phyloP scores from a whole-genome alignment of 2,113 vertebrate genomes.

The Micromys minutus region DNA sequence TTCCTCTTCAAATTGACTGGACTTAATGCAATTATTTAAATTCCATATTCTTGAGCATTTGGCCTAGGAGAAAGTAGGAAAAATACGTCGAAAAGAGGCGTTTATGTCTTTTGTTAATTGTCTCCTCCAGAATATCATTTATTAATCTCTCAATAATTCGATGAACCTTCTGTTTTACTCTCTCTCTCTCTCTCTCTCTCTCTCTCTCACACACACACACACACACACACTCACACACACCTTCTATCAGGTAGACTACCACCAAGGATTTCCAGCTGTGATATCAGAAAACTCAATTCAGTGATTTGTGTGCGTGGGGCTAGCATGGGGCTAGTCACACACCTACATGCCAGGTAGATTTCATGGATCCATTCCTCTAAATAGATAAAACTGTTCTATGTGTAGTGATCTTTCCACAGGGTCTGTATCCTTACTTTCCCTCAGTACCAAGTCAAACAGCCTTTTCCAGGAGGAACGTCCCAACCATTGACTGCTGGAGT shows the following conservation, averaged over 20 bases:
- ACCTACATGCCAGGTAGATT: background rate
- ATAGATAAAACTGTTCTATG: background rate
- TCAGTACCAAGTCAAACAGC: background rate
- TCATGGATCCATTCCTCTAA: background rate
- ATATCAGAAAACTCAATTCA: background rate
- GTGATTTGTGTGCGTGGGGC: background rate
- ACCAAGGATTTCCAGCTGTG: background rate
- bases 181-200: too few species aligned
- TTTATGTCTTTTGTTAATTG: slow-evolving; percentile 52
- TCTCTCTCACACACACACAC: background rate
- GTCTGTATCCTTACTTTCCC: background rate
- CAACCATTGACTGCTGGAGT: background rate
- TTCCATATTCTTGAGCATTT: slow-evolving; percentile 61
- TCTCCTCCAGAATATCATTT: slow-evolving; percentile 36
- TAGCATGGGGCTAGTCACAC: background rate
- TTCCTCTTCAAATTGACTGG: slow-evolving; percentile 71
- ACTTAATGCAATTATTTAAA: slow-evolving; percentile 78
- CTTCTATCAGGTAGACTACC: background rate
- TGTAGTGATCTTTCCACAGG: background rate
- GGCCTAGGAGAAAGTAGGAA: slow-evolving; percentile 50
- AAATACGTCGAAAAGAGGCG: slow-evolving; percentile 8
- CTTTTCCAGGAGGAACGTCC: background rate
- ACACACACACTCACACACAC: background rate
- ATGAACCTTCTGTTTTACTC: background rate
- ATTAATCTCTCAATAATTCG: slow-evolving; percentile 38